Evolutionary conservation across 2,797 vertebrate species (phyloP).

Genomic region (Heteromormyrus szaboi): DNA sequence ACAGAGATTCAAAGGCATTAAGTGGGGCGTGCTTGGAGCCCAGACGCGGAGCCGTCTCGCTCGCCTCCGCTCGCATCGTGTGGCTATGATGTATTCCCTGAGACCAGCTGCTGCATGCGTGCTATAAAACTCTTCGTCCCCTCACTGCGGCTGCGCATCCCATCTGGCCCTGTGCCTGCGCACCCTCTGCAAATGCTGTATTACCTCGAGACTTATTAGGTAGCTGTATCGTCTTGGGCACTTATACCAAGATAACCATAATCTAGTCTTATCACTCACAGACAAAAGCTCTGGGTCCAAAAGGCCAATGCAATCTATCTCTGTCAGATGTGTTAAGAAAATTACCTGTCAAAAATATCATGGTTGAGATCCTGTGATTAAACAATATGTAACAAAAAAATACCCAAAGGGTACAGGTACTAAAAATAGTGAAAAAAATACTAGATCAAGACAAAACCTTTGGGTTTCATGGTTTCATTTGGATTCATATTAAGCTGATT

Average conservation of each 20-base stretch:
- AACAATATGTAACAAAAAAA: slow-evolving; percentile 50
- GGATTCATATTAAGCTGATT: not conserved
- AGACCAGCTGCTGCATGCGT: slow-evolving; percentile 25
- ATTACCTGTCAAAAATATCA: slow-evolving; percentile 73
- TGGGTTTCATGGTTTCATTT: slow-evolving; percentile 36
- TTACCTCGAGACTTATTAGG: slow-evolving; percentile 68
- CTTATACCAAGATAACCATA: slow-evolving; percentile 64
- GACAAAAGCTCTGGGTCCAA: slow-evolving; percentile 68
- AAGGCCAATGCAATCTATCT: slow-evolving; percentile 67
- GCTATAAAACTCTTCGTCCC: slow-evolving; percentile 31
- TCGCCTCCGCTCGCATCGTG: not conserved
- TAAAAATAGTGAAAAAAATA: slow-evolving; percentile 25
- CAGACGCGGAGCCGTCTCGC: not conserved
- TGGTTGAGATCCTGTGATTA: slow-evolving; percentile 67
- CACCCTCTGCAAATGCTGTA: slow-evolving; percentile 44
- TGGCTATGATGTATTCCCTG: slow-evolving; percentile 18
- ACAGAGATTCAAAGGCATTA: slow-evolving; percentile 20
- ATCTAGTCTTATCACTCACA: slow-evolving; percentile 67
- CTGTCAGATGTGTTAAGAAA: slow-evolving; percentile 73
- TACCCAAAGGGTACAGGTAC: slow-evolving; percentile 53
- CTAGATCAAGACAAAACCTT: not conserved
- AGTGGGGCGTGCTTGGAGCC: slow-evolving; percentile 15
- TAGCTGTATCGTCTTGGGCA: slow-evolving; percentile 53
- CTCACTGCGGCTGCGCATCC: slow-evolving; percentile 35
- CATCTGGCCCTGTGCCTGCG: slow-evolving; percentile 45